Evolutionary conservation across 2,113 vertebrate species (phyloP).

Genomic region (Pycnonotus jocosus): DNA sequence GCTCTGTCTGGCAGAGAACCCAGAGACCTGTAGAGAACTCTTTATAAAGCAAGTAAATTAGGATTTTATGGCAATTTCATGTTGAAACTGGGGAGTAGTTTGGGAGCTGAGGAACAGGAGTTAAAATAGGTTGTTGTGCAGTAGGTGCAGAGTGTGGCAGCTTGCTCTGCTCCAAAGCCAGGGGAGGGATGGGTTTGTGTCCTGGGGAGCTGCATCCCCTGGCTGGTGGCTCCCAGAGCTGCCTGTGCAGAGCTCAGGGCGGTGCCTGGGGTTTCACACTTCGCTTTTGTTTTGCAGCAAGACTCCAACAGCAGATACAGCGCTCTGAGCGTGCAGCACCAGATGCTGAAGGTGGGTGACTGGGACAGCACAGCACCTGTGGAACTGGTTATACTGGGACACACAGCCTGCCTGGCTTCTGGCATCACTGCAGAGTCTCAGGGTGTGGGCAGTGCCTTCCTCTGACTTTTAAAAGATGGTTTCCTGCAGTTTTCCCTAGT

Average conservation of each 20-base stretch:
- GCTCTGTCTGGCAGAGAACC: neutral
- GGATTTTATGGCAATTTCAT: neutral
- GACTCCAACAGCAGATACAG: constrained; percentile 84
- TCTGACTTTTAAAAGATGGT: neutral
- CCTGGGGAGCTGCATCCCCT: neutral
- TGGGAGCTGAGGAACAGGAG: neutral
- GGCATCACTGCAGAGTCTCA: neutral
- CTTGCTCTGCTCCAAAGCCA: neutral
- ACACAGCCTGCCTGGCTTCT: accelerated
- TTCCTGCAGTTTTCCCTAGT: neutral
- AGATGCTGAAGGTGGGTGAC: constrained; percentile 91
- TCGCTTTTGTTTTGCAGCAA: constrained; percentile 79
- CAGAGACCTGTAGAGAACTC: neutral
- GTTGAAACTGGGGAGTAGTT: neutral
- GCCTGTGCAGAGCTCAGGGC: neutral
- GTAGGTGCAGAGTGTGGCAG: neutral
- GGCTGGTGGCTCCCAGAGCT: neutral
- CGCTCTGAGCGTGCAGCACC: constrained; percentile 90
- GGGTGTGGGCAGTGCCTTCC: neutral
- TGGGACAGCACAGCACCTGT: neutral
- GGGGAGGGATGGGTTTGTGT: neutral
- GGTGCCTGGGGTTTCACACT: neutral
- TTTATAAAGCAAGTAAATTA: neutral
- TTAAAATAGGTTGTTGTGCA: neutral
- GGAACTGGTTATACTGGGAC: accelerated